Base-by-base conservation (phyloP, 2,797 vertebrate genomes). In the Pseudomugil tenellus region DNA sequence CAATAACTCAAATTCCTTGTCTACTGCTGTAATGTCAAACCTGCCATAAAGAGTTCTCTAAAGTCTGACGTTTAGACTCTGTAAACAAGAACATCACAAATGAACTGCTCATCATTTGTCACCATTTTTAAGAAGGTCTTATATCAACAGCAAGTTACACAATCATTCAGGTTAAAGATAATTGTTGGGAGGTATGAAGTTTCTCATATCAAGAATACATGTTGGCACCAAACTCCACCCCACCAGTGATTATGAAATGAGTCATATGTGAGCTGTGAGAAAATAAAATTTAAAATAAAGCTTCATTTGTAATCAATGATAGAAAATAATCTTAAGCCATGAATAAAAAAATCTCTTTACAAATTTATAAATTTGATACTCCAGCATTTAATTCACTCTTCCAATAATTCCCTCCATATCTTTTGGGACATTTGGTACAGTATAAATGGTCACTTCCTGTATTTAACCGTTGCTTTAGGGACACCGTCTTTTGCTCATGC, bases 1-100 rank as follows among this genome's bases (percentile, higher is more conserved):
- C 60, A 67, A 69, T 75, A 64, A 53, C 25, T 73, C 57, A 68
- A 76, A 85, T 87, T 84, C 68, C 66, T 75, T 9, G 34, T 58
- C 13, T 58, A 58, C 43, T n/a, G 72, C 57, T 41, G 19, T 26
- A 19, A 32, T 43, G 49, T 72, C 74, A 61, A 51, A 70, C 43
- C 37, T 67, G 68, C 74, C 64, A 59, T 78, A 56, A 77, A 71
- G 41, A 9, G 11, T 49, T 14, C 34, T 52, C 25, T 49, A 11
- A 54, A 28, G 25, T 23, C 16, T 35, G 9, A 54, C 17, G 39
- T 25, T 4, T 39, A 23, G 5, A 34, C n/a, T 21, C 4, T 16
- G 31, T 23, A 17, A 54, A 49, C 29, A 25, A 12, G 17, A 26
- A 11, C 1, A 28, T 56, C 1, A 14, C 8, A 63, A 41, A 37